These are phyloP conservation scores for Dallia pectoralis DNA, from an alignment of 2,797 vertebrate species.

Conservation along the genomic window DNA sequence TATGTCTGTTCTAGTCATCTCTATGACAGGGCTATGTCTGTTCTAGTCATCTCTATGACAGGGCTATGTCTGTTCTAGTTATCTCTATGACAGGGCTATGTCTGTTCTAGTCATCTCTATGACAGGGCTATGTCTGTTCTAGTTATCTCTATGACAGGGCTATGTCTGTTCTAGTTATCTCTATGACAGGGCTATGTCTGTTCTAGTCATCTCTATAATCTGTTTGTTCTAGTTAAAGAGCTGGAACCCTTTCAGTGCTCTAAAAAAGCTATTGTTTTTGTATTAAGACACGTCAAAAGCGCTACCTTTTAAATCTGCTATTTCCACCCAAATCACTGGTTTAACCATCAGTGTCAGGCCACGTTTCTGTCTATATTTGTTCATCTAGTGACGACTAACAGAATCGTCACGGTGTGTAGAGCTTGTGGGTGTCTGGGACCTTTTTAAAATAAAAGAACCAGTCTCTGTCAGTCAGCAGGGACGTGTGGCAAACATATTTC, in stretches of 20 bases:
- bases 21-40: too few species aligned
- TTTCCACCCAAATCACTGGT: constrained; percentile 39
- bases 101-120: too few species aligned
- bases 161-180: too few species aligned
- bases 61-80: too few species aligned
- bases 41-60: too few species aligned
- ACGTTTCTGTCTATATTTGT: constrained; percentile 3
- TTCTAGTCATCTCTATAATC: too few species aligned
- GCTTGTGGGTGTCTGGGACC: constrained; percentile 15
- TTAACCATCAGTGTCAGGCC: constrained; percentile 1
- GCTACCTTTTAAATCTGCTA: constrained; percentile 19
- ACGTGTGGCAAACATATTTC: constrained; percentile 33
- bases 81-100: too few species aligned
- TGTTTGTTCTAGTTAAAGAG: not conserved
- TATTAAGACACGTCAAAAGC: constrained; percentile 21
- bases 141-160: too few species aligned
- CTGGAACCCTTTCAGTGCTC: not conserved
- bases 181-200: not conserved
- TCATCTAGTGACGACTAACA: not conserved
- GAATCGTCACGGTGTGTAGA: not conserved
- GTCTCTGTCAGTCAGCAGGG: constrained; percentile 25
- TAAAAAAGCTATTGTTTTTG: not conserved
- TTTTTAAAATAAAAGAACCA: constrained; percentile 23
- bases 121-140: too few species aligned
- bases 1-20: too few species aligned